Evolutionary conservation across 2,888 invertebrate species (phyloP), one percentile per base, ranked within the genome.

Genomic region (Apocheima hispidaria): DNA sequence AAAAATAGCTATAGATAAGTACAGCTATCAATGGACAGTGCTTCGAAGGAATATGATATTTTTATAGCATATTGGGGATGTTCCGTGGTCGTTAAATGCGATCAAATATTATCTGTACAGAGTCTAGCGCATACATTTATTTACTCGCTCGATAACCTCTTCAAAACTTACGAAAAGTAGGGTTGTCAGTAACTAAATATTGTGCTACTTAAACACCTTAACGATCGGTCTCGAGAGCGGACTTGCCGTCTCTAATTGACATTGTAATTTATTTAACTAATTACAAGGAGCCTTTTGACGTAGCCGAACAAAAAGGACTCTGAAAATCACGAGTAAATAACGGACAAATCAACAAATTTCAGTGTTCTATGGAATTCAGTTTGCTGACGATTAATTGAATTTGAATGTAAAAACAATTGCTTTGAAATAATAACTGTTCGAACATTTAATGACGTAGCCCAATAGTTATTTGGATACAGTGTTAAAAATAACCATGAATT

Each of bases 211-310:
- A 46, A 63, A 70, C 66, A 51, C 53, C 68, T 65, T 57, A 66
- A 67, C 65, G 65, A 69, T 65, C 60, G 66, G 57, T 66, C 49
- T 61, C 21, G 48, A 58, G 48, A 48, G 54, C 52, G 60, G 66
- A 63, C 50, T 43, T 55, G 63, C 60, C 68, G 69, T 71, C 68
- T 70, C 71, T 73, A 74, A 80, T 79, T 79, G 72, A 76, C 75
- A 72, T 67, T 74, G 75, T 81, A 81, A 83, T 83, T 84, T 75
- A 72, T 72, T 77, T 66, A 64, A 73, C 69, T 82, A 82, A 82
- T 85, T 84, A 84, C 73, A 79, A 73, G 70, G 76, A 69, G 62
- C 61, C 65, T 75, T 74, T 70, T 71, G 68, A 51, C 64, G 63
- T 66, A 54, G 61, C 66, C 63, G 66, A 67, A 72, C 66, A 68